These are phyloP conservation scores for Heliconius himera DNA, from an alignment of 1,140 invertebrate species.

Conservation along the genomic window DNA sequence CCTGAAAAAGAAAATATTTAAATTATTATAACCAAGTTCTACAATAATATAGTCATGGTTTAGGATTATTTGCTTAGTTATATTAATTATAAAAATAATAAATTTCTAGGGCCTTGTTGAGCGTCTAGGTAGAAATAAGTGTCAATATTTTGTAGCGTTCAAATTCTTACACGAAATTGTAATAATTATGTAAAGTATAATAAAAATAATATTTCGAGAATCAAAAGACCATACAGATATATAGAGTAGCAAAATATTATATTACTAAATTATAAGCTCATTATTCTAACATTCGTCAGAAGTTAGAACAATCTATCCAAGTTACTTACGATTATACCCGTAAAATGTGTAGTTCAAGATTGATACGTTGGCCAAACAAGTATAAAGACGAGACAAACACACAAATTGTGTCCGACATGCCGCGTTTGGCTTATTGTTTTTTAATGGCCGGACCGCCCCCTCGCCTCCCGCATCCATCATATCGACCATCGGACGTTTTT, in stretches of 20 bases:
- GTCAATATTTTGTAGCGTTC: too few species aligned
- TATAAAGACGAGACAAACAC: conserved; percentile 65
- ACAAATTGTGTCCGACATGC: conserved; percentile 72
- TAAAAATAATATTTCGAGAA: background rate
- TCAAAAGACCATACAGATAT: background rate
- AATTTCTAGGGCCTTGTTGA: too few species aligned
- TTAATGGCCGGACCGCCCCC: conserved; percentile 67
- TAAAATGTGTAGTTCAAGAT: conserved; percentile 23
- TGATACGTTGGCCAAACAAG: conserved; percentile 32
- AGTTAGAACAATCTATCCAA: background rate
- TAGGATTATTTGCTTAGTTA: too few species aligned
- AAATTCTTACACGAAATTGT: too few species aligned
- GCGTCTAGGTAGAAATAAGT: too few species aligned
- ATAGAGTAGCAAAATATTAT: background rate
- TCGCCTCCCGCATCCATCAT: conserved; percentile 69
- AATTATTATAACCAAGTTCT: background rate
- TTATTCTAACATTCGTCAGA: background rate
- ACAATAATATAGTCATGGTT: background rate
- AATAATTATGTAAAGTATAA: background rate
- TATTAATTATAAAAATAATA: too few species aligned
- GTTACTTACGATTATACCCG: background rate
- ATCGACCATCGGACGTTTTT: conserved; percentile 53
- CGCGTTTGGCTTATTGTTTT: conserved; percentile 74
- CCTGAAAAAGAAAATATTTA: conserved; percentile 14
- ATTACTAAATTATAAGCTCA: conserved; percentile 14